A percentile compares a stretch with the other conserved stretches of the same genome.
Conservation (phyloP, 2,888 invertebrate genomes). For the Mythimna albipuncta region DNA sequence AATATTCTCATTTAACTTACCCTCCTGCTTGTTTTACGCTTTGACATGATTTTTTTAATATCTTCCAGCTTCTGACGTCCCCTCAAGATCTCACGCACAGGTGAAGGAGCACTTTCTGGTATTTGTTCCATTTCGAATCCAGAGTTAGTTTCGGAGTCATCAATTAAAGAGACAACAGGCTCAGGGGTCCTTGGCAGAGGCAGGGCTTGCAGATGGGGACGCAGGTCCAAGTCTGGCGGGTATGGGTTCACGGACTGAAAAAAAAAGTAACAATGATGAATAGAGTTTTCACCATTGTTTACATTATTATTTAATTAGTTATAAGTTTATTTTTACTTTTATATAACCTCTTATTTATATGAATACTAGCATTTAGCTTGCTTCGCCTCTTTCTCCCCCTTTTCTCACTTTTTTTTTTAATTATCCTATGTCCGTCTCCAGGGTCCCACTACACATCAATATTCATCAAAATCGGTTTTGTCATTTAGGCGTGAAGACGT, state of each 20-base stretch:
- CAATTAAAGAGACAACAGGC: not conserved
- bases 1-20: not conserved
- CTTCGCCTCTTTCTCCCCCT: too few relatives aligned
- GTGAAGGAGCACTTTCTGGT: not conserved
- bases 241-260: slow-evolving; percentile 22
- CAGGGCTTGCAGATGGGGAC: not conserved
- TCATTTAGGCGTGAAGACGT: too few relatives aligned
- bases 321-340: too few relatives aligned
- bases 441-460: too few relatives aligned
- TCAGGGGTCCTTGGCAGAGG: slow-evolving; percentile 19
- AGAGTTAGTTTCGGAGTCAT: not conserved
- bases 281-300: not conserved
- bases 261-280: not conserved
- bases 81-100: not conserved
- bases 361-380: too few relatives aligned
- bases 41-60: not conserved
- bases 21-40: not conserved
- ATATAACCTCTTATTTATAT: too few relatives aligned
- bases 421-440: too few relatives aligned
- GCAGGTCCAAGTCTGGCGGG: not conserved
- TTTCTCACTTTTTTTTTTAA: too few relatives aligned
- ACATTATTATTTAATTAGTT: too few relatives aligned
- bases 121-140: not conserved
- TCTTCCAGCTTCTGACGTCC: not conserved
- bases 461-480: too few relatives aligned